A percentile compares a stretch with the other conserved stretches of the same genome.
phyloP scores from a whole-genome alignment of 2,888 invertebrate species.

The Coremacera marginata region DNA sequence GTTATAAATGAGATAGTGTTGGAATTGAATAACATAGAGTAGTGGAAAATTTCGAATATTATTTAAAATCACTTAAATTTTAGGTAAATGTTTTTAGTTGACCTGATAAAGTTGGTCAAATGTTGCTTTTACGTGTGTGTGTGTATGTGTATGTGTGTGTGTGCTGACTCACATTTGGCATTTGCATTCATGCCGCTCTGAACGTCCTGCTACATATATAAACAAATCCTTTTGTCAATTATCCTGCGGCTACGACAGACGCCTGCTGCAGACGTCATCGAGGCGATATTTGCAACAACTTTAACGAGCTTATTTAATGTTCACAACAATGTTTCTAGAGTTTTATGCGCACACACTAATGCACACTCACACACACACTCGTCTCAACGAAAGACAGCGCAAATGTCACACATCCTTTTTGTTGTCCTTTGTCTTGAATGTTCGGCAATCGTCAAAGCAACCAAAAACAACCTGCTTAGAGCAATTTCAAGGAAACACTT shows the following conservation, averaged over 20 bases:
- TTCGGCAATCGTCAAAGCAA: conserved; percentile 7
- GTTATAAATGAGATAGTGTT: not conserved
- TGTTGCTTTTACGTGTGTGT: not conserved
- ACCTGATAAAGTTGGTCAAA: not conserved
- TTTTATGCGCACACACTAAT: not conserved
- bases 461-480: not conserved
- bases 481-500: not conserved
- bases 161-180: not conserved
- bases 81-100: not conserved
- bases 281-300: conserved; percentile 12
- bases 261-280: conserved; percentile 42
- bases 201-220: not conserved
- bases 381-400: not conserved
- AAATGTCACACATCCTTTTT: conserved; percentile 9
- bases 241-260: conserved; percentile 39
- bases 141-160: not conserved
- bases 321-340: not conserved
- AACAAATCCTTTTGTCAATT: conserved; percentile 48
- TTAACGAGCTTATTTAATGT: not conserved
- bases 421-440: conserved; percentile 15
- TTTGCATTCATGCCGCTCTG: not conserved
- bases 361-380: conserved; percentile 13
- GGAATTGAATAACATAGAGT: not conserved
- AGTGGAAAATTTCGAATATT: not conserved
- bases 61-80: not conserved